These are phyloP conservation scores for Phenganax stokvisi DNA, from an alignment of 92 coral and sea anemone species.

Conservation along the genomic window DNA sequence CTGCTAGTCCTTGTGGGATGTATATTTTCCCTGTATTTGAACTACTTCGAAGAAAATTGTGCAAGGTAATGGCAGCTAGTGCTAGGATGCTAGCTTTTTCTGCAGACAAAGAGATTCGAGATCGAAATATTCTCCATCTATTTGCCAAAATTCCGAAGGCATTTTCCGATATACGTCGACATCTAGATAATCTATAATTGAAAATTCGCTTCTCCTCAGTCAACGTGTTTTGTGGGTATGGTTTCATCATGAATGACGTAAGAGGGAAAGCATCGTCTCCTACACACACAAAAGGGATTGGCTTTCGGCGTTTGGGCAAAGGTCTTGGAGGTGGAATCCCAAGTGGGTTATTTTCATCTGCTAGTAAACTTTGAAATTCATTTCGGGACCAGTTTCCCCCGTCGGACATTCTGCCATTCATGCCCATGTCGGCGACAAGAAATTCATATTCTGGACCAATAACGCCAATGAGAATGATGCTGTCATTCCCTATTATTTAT, in stretches of 20 bases:
- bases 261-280: slow-evolving; percentile 18
- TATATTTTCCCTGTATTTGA: neutral
- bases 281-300: neutral
- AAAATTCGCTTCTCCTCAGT: neutral
- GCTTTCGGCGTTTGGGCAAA: slow-evolving; percentile 38
- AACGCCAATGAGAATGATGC: slow-evolving; percentile 43
- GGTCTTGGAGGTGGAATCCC: slow-evolving; percentile 45
- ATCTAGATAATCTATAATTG: slow-evolving; percentile 41
- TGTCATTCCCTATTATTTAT: slow-evolving; percentile 31
- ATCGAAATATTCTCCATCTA: slow-evolving; percentile 45
- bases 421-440: slow-evolving; percentile 50
- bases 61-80: slow-evolving; percentile 46
- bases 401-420: slow-evolving; percentile 47
- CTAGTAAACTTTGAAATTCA: slow-evolving; percentile 32
- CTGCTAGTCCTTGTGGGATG: neutral
- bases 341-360: slow-evolving; percentile 38
- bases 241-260: slow-evolving; percentile 2
- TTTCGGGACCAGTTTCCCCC: slow-evolving; percentile 44
- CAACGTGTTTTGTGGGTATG: slow-evolving; percentile 6
- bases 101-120: slow-evolving; percentile 41
- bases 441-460: slow-evolving; percentile 52
- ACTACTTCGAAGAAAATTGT: slow-evolving; percentile 30
- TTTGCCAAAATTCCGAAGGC: slow-evolving; percentile 45
- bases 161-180: slow-evolving; percentile 44
- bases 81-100: slow-evolving; percentile 20